Percentiles rank a stretch among this genome's conserved stretches.
phyloP scores from a whole-genome alignment of 92 coral and sea anemone species.

The Zoanthus sansibaricus region DNA sequence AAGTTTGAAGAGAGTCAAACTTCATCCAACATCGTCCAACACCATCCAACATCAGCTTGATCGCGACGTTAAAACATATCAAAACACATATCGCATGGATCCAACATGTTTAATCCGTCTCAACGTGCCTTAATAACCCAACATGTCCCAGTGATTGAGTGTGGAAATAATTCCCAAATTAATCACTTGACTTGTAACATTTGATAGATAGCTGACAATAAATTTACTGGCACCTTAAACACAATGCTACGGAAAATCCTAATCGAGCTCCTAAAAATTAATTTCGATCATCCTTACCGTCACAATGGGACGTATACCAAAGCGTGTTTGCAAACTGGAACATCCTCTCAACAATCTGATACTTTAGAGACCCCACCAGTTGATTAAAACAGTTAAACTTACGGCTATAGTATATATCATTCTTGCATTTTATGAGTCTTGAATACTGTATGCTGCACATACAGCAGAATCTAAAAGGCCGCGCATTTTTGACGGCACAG shows the following conservation, averaged over 20 bases:
- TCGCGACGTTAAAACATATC: too few relatives aligned
- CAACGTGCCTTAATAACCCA: too few relatives aligned
- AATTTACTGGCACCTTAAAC: too few relatives aligned
- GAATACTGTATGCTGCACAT: slow-evolving; percentile 32
- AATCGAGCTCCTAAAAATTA: not conserved
- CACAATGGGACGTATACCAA: slow-evolving; percentile 37
- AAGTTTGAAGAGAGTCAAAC: too few relatives aligned
- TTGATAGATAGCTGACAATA: too few relatives aligned
- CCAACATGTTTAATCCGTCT: too few relatives aligned
- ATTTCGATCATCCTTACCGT: not conserved
- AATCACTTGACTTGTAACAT: too few relatives aligned
- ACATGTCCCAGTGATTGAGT: too few relatives aligned
- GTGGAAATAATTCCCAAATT: too few relatives aligned
- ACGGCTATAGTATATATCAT: not conserved
- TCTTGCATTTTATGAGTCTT: not conserved
- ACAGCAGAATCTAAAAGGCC: slow-evolving; percentile 43
- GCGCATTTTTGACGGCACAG: slow-evolving; percentile 31
- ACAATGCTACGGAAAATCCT: not conserved
- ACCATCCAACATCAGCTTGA: too few relatives aligned
- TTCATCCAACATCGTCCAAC: too few relatives aligned
- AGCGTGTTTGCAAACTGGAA: slow-evolving; percentile 24
- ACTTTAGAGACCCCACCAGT: slow-evolving; percentile 33
- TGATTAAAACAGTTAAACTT: not conserved
- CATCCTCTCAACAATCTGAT: slow-evolving; percentile 19
- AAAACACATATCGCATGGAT: too few relatives aligned